Percentiles rank a stretch among this genome's conserved stretches.
phyloP scores from a whole-genome alignment of 2,113 vertebrate genomes.

The Naja naja region DNA sequence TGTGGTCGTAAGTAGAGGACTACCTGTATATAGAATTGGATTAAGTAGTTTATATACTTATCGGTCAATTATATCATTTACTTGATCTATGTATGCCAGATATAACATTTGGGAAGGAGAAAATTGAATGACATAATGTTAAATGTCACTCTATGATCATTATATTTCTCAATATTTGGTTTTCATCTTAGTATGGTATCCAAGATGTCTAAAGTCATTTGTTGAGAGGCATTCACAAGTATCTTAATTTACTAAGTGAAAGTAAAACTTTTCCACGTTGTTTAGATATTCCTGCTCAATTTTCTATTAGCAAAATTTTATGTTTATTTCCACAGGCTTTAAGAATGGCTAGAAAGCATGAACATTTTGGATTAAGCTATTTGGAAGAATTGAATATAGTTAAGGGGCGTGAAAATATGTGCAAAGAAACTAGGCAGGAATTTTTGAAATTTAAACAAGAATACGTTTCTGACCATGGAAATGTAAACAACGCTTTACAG shows the following conservation, averaged over 20 bases:
- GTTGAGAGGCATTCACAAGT: background rate
- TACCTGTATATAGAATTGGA: background rate
- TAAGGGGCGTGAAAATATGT: conserved; percentile 57
- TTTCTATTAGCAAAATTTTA: background rate
- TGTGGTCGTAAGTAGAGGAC: background rate
- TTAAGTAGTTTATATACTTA: background rate
- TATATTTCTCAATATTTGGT: background rate
- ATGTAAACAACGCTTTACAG: conserved; percentile 15
- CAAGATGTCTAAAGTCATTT: background rate
- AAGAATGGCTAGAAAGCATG: conserved; percentile 50
- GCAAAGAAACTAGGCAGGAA: conserved; percentile 51
- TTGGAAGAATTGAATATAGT: conserved; percentile 58
- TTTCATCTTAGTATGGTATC: background rate
- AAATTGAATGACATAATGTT: background rate
- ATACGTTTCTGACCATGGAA: conserved; percentile 18
- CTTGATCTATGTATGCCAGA: background rate
- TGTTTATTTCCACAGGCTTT: background rate
- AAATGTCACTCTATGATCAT: background rate
- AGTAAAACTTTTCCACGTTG: background rate
- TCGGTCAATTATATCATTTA: background rate
- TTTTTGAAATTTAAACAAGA: conserved; percentile 57
- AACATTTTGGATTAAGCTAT: conserved; percentile 56
- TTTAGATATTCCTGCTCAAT: background rate
- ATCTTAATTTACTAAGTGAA: background rate
- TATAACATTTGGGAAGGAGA: background rate